Evolutionary conservation across 2,888 invertebrate genomes (phyloP).

Genomic region (Lasioglossum zephyrum): DNA sequence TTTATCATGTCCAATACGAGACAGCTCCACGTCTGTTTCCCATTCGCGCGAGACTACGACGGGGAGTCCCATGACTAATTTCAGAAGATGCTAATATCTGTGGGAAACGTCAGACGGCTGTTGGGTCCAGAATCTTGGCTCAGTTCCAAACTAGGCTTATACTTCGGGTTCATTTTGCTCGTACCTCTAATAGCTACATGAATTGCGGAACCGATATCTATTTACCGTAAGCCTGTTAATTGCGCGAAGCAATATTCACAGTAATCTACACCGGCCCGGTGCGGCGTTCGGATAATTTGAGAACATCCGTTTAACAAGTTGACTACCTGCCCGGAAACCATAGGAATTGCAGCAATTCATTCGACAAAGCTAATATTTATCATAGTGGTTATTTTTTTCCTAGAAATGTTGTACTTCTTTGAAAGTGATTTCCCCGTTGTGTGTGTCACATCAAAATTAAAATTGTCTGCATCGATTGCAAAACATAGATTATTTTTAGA

Average conservation of each 20-base stretch:
- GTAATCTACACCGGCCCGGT: background rate
- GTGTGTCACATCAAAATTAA: too few species aligned
- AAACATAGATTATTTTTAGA: too few species aligned
- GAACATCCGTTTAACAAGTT: background rate
- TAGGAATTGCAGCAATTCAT: background rate
- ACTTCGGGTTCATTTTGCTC: conserved; percentile 24
- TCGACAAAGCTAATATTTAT: background rate
- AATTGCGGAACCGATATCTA: conserved; percentile 16
- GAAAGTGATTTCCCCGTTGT: too few species aligned
- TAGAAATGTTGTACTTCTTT: too few species aligned
- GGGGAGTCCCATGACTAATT: conserved; percentile 24
- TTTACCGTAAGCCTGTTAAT: conserved; percentile 32
- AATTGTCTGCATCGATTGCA: too few species aligned
- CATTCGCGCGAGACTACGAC: conserved; percentile 4
- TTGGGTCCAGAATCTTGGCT: conserved; percentile 2
- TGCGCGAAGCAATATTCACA: background rate
- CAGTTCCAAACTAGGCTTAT: conserved; percentile 24
- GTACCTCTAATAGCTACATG: conserved; percentile 2
- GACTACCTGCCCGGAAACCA: background rate
- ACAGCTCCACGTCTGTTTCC: background rate
- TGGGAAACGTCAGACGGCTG: conserved; percentile 22
- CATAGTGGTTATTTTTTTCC: background rate
- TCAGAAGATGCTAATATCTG: conserved; percentile 27
- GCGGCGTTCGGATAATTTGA: background rate
- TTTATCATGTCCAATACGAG: background rate